Percentiles rank a stretch among this genome's conserved stretches.
phyloP scores from a whole-genome alignment of 2,888 invertebrate species.

The Exephanes ischioxanthus region DNA sequence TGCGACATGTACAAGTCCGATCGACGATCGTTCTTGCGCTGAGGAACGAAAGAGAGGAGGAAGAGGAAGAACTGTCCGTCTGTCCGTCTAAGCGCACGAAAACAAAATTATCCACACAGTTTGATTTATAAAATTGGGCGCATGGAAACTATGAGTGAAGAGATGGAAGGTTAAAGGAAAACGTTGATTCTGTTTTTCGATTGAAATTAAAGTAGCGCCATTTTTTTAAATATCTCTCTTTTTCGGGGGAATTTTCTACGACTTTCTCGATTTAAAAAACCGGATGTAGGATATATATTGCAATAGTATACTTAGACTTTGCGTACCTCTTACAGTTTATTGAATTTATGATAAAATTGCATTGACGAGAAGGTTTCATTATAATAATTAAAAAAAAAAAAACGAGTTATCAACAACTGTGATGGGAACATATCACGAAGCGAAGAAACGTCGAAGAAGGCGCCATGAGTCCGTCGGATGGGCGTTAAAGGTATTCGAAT shows the following conservation, averaged over 20 bases:
- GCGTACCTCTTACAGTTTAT: conserved; percentile 54
- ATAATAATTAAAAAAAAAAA: not conserved
- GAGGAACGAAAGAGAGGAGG: not conserved
- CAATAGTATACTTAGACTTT: conserved; percentile 59
- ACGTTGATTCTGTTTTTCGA: not conserved
- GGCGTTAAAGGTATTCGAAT: conserved; percentile 52
- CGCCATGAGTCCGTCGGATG: conserved; percentile 39
- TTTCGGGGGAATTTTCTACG: not conserved
- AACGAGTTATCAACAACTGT: conserved; percentile 63
- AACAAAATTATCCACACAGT: not conserved
- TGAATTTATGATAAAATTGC: conserved; percentile 3
- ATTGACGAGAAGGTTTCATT: not conserved
- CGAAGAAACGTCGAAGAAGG: conserved; percentile 18
- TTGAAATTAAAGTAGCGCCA: not conserved
- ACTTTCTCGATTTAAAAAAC: not conserved
- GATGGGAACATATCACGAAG: conserved; percentile 69
- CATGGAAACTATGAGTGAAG: not conserved
- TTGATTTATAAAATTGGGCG: not conserved
- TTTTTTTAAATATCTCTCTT: not conserved
- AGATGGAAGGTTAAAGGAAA: not conserved
- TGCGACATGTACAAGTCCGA: conserved; percentile 91
- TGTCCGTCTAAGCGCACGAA: not conserved
- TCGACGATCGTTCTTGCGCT: not conserved
- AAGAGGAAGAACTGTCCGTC: not conserved
- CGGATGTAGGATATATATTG: conserved; percentile 29